phyloP scores from a whole-genome alignment of 30 jellyfish, hydroid and myxozoan genomes.

The Hydra vulgaris region DNA sequence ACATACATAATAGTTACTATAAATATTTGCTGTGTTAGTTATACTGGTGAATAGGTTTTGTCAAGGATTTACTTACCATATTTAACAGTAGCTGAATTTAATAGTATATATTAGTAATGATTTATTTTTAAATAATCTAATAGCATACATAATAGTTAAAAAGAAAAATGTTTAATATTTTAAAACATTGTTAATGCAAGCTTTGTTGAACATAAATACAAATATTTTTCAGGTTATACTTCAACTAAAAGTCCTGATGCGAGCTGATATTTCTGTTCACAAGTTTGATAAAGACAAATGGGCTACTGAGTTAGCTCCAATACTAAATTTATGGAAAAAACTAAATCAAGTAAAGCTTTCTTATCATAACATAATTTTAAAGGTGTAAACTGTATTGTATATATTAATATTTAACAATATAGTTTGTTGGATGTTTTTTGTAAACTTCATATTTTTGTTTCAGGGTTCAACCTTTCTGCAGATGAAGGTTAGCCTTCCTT shows the following conservation, averaged over 20 bases:
- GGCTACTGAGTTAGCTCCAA: conserved; percentile 91
- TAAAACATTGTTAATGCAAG: too few species aligned
- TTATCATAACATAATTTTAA: too few species aligned
- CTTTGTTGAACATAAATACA: too few species aligned
- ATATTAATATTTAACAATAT: not conserved
- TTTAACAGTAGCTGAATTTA: too few species aligned
- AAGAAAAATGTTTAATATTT: too few species aligned
- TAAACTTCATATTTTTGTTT: not conserved
- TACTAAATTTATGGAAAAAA: conserved; percentile 81
- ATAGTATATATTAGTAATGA: too few species aligned
- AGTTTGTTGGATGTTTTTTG: not conserved
- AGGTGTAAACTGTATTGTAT: not conserved
- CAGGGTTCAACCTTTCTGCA: conserved; percentile 79
- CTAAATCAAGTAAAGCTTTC: conserved; percentile 59
- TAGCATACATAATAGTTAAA: too few species aligned
- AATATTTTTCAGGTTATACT: conserved; percentile 48
- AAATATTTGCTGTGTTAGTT: too few species aligned
- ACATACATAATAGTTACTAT: too few species aligned
- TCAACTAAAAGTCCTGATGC: conserved; percentile 68
- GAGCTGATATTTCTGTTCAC: conserved; percentile 68
- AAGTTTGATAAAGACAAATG: conserved; percentile 89
- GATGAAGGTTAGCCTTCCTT: conserved; percentile 46
- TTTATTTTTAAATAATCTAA: too few species aligned
- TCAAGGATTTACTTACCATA: too few species aligned
- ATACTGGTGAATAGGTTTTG: too few species aligned